Conservation (phyloP, 2,888 invertebrate genomes). For the Resseliella maxima region DNA sequence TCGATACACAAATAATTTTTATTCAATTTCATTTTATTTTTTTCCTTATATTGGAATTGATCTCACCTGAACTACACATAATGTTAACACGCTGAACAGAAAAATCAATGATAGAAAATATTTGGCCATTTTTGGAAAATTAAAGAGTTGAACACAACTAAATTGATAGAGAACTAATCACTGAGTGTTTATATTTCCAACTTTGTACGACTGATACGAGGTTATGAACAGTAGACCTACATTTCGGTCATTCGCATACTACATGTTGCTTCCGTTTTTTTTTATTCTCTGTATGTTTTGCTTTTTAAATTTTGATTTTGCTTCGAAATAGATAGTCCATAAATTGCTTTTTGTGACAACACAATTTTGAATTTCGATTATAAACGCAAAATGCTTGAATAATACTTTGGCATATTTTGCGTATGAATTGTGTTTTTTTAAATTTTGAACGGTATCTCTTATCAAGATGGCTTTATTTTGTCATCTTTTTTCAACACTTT, state of each 20-base stretch:
- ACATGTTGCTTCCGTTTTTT: neutral
- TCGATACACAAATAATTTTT: neutral
- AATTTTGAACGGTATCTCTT: too few relatives aligned
- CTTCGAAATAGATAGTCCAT: neutral
- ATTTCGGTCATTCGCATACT: neutral
- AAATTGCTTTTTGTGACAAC: too few relatives aligned
- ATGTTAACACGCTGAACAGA: neutral
- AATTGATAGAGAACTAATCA: neutral
- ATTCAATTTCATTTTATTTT: neutral
- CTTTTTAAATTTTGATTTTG: neutral
- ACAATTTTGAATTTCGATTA: too few relatives aligned
- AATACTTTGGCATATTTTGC: too few relatives aligned
- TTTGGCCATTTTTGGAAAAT: neutral
- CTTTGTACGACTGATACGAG: neutral
- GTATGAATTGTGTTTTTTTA: too few relatives aligned
- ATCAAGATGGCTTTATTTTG: too few relatives aligned
- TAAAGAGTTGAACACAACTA: neutral
- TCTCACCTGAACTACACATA: neutral
- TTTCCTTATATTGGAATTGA: neutral
- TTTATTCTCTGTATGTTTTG: neutral
- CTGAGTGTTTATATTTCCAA: neutral
- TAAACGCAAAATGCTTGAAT: too few relatives aligned
- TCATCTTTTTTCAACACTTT: too few relatives aligned
- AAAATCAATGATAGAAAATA: neutral
- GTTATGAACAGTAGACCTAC: neutral